Conservation (phyloP, 2,888 invertebrate species). For the Rhamnusium bicolor region DNA sequence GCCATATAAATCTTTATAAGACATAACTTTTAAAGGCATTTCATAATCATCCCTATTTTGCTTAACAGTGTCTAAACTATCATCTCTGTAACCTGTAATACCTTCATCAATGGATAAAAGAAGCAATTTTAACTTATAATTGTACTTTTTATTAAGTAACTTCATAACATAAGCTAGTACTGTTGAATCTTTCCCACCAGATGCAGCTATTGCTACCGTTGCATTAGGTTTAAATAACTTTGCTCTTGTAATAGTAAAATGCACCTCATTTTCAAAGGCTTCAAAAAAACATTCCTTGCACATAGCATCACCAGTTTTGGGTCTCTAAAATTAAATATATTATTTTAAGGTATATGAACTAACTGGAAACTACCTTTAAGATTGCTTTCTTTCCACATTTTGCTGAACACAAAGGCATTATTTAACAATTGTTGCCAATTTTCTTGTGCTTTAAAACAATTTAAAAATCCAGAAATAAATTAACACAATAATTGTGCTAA, state of each 20-base stretch:
- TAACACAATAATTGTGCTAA: too few relatives aligned
- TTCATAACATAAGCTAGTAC: conserved; percentile 96
- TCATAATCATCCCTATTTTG: conserved; percentile 94
- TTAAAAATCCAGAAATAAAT: too few relatives aligned
- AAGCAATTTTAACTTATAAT: conserved; percentile 91
- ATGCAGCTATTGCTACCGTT: conserved; percentile 94
- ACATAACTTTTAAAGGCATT: conserved; percentile 94
- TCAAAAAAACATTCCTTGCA: conserved; percentile 96
- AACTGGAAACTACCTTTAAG: conserved; percentile 78
- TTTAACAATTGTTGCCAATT: conserved; percentile 40
- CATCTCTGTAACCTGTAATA: conserved; percentile 95
- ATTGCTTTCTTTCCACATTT: conserved; percentile 84
- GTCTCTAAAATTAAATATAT: conserved; percentile 76
- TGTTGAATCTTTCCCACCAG: conserved; percentile 97
- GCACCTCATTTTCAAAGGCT: conserved; percentile 96
- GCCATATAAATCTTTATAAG: conserved; percentile 97
- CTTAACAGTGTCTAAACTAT: conserved; percentile 96
- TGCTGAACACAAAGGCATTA: conserved; percentile 82
- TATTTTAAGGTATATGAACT: background rate
- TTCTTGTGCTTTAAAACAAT: too few relatives aligned
- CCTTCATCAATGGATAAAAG: conserved; percentile 98
- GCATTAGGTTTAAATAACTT: conserved; percentile 88
- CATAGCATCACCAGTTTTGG: conserved; percentile 91
- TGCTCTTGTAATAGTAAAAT: conserved; percentile 88
- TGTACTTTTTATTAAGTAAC: conserved; percentile 89